Evolutionary conservation across 2,797 vertebrate genomes (phyloP).

Genomic region (Tinamus major): DNA sequence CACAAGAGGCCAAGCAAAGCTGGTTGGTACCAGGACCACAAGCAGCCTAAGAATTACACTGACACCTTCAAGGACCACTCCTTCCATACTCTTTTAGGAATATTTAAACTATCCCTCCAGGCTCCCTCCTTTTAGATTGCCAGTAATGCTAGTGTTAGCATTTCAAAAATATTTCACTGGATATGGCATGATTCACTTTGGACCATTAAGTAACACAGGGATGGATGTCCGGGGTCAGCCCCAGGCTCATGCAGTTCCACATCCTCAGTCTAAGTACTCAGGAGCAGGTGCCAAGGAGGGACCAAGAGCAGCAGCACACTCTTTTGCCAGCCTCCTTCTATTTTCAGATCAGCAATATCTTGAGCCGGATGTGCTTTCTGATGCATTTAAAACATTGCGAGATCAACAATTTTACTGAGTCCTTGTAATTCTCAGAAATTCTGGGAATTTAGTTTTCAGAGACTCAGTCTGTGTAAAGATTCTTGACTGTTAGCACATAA

Average conservation of each 20-base stretch:
- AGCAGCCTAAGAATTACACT: not conserved
- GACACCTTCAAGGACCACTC: not conserved
- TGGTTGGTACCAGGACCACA: not conserved
- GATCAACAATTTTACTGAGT: not conserved
- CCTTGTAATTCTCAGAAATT: not conserved
- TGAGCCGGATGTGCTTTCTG: rapidly evolving
- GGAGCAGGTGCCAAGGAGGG: not conserved
- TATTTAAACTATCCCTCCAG: not conserved
- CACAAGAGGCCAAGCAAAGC: not conserved
- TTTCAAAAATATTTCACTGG: not conserved
- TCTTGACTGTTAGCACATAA: not conserved
- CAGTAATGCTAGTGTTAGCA: not conserved
- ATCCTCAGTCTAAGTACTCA: not conserved
- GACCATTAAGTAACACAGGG: not conserved
- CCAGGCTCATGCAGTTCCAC: not conserved
- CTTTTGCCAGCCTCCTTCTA: not conserved
- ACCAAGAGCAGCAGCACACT: not conserved
- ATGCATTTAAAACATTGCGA: not conserved
- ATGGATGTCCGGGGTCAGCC: not conserved
- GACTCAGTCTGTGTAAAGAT: not conserved
- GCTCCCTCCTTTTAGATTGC: not conserved
- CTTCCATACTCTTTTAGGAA: not conserved
- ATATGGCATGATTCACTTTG: not conserved
- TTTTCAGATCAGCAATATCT: not conserved
- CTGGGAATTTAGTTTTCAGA: not conserved